These are phyloP conservation scores for Indicator indicator DNA, from an alignment of 2,113 vertebrate species.

Conservation along the genomic window DNA sequence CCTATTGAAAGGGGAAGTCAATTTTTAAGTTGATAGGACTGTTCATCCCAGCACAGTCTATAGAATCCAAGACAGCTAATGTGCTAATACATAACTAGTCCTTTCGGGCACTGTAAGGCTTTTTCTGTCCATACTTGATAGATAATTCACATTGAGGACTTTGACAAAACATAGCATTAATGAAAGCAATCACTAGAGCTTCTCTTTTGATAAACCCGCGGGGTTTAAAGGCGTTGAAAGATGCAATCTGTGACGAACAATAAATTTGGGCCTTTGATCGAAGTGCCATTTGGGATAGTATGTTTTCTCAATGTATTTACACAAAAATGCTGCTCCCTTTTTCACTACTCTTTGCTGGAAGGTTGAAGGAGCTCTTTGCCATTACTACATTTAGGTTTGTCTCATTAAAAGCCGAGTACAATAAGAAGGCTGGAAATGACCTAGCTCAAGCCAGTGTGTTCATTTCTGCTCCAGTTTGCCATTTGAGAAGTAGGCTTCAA, in stretches of 20 bases:
- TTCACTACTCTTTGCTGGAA: slow-evolving; percentile 81
- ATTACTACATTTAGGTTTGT: slow-evolving; percentile 81
- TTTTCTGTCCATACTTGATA: slow-evolving; percentile 83
- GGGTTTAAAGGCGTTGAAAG: slow-evolving; percentile 87
- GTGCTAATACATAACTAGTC: slow-evolving; percentile 80
- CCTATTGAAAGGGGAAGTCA: slow-evolving; percentile 78
- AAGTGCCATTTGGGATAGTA: slow-evolving; percentile 84
- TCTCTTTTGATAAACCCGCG: slow-evolving; percentile 88
- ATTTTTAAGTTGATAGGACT: slow-evolving; percentile 86
- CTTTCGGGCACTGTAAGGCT: slow-evolving; percentile 82
- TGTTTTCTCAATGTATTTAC: slow-evolving; percentile 83
- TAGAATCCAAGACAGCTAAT: slow-evolving; percentile 82
- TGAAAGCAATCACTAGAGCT: slow-evolving; percentile 90
- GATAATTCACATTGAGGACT: slow-evolving; percentile 83
- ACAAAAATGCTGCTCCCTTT: slow-evolving; percentile 88
- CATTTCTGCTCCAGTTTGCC: slow-evolving; percentile 84
- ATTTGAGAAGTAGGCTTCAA: slow-evolving; percentile 79
- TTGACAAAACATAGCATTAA: slow-evolving; percentile 91
- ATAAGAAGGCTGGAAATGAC: slow-evolving; percentile 93
- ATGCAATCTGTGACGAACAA: slow-evolving; percentile 83
- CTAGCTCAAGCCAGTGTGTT: slow-evolving; percentile 79
- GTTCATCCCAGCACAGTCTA: slow-evolving; percentile 81
- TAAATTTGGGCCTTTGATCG: slow-evolving; percentile 86
- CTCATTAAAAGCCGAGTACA: slow-evolving; percentile 82
- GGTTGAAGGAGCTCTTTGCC: slow-evolving; percentile 78